phyloP scores from a whole-genome alignment of 2,113 vertebrate species.

The Zingel zingel region DNA sequence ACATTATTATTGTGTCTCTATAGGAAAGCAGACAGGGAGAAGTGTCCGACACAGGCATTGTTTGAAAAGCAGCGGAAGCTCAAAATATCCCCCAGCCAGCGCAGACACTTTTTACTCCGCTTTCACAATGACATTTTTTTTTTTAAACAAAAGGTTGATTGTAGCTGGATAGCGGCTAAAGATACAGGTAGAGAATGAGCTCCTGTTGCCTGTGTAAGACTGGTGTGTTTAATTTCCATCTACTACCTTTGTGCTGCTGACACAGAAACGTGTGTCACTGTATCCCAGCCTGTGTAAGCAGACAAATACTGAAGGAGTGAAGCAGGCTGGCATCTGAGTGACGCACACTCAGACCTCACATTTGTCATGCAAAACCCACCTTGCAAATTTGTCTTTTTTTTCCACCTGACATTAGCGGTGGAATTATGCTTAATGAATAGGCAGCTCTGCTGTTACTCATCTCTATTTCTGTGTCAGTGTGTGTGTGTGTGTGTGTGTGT shows the following conservation, averaged over 20 bases:
- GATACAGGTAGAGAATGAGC: neutral
- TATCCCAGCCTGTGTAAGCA: constrained; percentile 6
- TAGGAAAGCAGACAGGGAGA: constrained; percentile 61
- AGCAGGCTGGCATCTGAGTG: neutral
- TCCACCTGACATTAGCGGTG: neutral
- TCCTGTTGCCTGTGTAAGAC: neutral
- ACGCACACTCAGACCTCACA: constrained; percentile 26
- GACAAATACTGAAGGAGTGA: constrained; percentile 11
- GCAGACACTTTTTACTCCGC: constrained; percentile 24
- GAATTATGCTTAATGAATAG: neutral
- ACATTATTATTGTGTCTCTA: constrained; percentile 33
- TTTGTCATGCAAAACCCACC: constrained; percentile 72
- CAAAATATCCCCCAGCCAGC: constrained; percentile 10
- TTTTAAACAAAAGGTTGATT: neutral
- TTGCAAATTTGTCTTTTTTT: constrained; percentile 53
- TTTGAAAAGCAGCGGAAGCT: constrained; percentile 62
- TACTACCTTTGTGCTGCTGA: neutral
- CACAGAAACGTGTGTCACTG: constrained; percentile 21
- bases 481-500: neutral
- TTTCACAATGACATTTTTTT: neutral
- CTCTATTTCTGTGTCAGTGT: neutral
- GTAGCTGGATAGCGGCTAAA: neutral
- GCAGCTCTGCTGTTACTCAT: neutral
- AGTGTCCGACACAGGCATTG: constrained; percentile 70
- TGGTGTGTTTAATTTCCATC: neutral